Evolutionary conservation across 2,888 invertebrate species (phyloP), one percentile per base, ranked within the genome.

Genomic region (Colostygia pectinataria): DNA sequence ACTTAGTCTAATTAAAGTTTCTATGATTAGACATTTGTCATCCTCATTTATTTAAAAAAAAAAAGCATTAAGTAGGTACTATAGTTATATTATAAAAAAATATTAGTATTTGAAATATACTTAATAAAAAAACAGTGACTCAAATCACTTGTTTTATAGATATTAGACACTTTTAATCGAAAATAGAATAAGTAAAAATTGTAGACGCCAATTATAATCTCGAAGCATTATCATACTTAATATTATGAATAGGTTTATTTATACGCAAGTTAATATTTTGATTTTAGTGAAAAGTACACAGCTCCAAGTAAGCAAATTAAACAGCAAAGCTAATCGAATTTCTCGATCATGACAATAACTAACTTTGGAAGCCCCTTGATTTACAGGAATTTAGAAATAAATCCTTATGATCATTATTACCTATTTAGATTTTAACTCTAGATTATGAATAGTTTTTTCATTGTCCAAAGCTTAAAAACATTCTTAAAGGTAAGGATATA

Each of bases 381-480:
- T 37, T 51, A 54, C 57, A 57, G 57, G 57, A 51, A 57, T 27
- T 28, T 44, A 50, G 24, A 24, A 20, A 29, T 44, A 34, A 27
- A 28, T 24, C 2, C 20, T 15, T 24, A 29, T 10, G 20, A 40
- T 40, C 20, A 29, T 15, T 38, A 13, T 14, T 25, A 14, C 3
- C 13, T 0, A 23, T 18, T 33, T 31, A 31, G 20, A 14, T 18
- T 20, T 23, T 20, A 9, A 32, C 10, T 31, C 8, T 31, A 24
- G n/a, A 23, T 31, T 37, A 4, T 10, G 24, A 25, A 33, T 18
- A n/a, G n/a, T n/a, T n/a, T 20, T 39, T 13, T 41, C 12, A 8
- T 32, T 32, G 15, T 27, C 42, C 25, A 38, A 44, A 37, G 14
- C 36, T 24, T 24, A 31, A 24, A 41, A 37, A 41, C 27, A 28